These are phyloP conservation scores for Ctenopoma kingsleyae DNA, from an alignment of 2,797 vertebrate genomes.

Conservation along the genomic window DNA sequence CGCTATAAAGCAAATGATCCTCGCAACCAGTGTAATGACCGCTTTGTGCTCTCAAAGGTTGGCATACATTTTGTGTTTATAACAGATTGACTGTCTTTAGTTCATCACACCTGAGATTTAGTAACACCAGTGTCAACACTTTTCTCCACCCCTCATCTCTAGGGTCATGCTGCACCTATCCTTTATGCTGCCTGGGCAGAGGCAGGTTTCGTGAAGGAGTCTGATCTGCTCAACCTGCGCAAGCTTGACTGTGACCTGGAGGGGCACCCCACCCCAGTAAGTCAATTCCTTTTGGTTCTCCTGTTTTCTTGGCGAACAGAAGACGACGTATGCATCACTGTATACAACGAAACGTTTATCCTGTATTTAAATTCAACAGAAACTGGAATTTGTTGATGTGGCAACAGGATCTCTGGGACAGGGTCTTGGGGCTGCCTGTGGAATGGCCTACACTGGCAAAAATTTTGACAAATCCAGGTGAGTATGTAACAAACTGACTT, in stretches of 20 bases:
- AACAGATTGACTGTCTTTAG: fast-evolving
- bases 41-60: slow-evolving; percentile 92
- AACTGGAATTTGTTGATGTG: slow-evolving; percentile 89
- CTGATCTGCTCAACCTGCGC: slow-evolving; percentile 85
- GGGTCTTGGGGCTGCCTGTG: slow-evolving; percentile 90
- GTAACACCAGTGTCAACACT: fast-evolving
- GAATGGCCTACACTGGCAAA: slow-evolving; percentile 94
- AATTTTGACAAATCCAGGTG: slow-evolving; percentile 92
- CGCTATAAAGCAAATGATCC: slow-evolving; percentile 88
- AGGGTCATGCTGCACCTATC: slow-evolving; percentile 87
- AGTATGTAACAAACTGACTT: background rate
- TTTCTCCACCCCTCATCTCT: fast-evolving
- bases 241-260: slow-evolving; percentile 87
- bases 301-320: background rate
- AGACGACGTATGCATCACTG: background rate
- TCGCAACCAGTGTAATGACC: slow-evolving; percentile 88
- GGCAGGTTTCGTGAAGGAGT: slow-evolving; percentile 82
- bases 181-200: slow-evolving; percentile 89
- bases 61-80: background rate
- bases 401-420: slow-evolving; percentile 91
- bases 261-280: slow-evolving; percentile 88
- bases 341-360: fast-evolving
- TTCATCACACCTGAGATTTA: background rate
- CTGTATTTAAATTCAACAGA: slow-evolving; percentile 71
- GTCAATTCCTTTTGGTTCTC: slow-evolving; percentile 20